Evolutionary conservation across 2,797 vertebrate species (phyloP), one percentile per base, ranked within the genome.

Genomic region (Halcyon smyrnensis): DNA sequence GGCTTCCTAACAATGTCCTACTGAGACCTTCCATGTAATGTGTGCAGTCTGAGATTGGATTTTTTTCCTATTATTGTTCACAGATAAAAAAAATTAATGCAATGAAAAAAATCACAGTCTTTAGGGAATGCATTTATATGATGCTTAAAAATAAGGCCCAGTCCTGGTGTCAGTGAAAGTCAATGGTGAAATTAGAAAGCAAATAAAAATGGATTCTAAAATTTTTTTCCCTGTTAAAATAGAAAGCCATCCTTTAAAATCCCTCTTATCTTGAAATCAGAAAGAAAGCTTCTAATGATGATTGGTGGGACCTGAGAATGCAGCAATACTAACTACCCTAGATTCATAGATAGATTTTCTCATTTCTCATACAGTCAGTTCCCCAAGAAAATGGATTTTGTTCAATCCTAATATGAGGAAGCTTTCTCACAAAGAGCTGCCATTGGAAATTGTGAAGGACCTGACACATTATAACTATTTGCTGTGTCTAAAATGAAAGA

Each of bases 401-500:
- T 86, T 92, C 39, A 93, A 62, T 28, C 23, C 28, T 75, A 37
- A 56, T 56, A 39, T 0, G 0, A 78, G 32, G 79, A 76, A 84
- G 17, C 16, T 84, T 86, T 92, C 85, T 90, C 54, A 51, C 51
- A 78, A 78, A 56, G 67, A 50, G 14, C 25, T 62, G 43, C 20
- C 50, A 11, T 0, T 70, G 50, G 94, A 62, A 34, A 48, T 27
- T 15, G 18, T 68, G 56, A 25, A 76, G 91, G 76, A 86, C n/a
- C 57, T 76, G 91, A 88, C 46, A 78, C 28, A 16, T 67, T 62
- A 43, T 30, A 93, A 62, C 62, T 59, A 69, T 94, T 93, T 86
- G n/a, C 75, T 81, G 19, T 73, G 50, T 89, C 64, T 69, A 48
- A 78, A 95, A 96, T 69, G 79, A 83, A 92, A 81, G 62, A 85